These are phyloP conservation scores for Panthera uncia DNA, from an alignment of 2,113 vertebrate genomes.

Conservation along the genomic window DNA sequence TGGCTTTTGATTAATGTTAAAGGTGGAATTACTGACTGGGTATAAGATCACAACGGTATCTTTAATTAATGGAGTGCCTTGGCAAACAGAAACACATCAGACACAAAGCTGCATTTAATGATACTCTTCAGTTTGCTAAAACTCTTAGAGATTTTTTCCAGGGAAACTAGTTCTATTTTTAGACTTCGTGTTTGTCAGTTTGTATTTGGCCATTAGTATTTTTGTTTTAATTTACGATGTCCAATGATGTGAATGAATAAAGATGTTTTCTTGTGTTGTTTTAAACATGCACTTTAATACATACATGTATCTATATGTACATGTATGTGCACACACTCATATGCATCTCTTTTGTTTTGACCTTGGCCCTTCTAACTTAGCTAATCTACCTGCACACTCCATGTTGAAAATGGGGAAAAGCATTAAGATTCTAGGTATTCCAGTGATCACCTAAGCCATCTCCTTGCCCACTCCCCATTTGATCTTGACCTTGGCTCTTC, in stretches of 20 bases:
- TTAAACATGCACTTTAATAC: neutral
- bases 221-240: slow-evolving; percentile 12
- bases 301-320: neutral
- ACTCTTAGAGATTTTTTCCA: slow-evolving; percentile 21
- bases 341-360: neutral
- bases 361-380: neutral
- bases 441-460: neutral
- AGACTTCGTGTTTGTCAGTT: neutral
- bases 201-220: neutral
- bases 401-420: neutral
- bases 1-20: slow-evolving; percentile 8
- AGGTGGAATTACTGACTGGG: neutral
- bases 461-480: neutral
- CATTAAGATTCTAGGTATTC: neutral
- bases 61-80: slow-evolving; percentile 11
- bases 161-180: neutral
- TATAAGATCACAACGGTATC: slow-evolving; percentile 19
- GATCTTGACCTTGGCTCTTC: neutral
- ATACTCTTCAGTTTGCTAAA: slow-evolving; percentile 2
- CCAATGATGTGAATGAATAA: neutral
- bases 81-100: slow-evolving; percentile 21
- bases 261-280: neutral
- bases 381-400: neutral
- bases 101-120: slow-evolving; percentile 30
- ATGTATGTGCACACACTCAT: neutral